Percentiles rank a stretch among this genome's conserved stretches.
These are phyloP conservation scores for Phyllopteryx taeniolatus DNA, from an alignment of 2,113 vertebrate species.

Conservation along the genomic window DNA sequence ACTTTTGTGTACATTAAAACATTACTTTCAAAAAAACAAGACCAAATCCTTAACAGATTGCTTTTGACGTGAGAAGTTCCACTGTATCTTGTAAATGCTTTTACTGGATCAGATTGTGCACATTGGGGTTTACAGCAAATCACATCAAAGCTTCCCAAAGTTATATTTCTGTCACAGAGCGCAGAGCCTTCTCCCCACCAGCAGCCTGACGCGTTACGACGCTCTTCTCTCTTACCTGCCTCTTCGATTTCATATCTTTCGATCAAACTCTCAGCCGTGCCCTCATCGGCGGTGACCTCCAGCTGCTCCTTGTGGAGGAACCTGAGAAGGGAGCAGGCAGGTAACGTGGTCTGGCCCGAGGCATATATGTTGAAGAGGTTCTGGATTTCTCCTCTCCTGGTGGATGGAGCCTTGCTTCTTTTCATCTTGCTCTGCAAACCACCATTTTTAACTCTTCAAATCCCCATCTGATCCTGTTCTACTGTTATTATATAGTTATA, in stretches of 20 bases:
- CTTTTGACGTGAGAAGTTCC: not conserved
- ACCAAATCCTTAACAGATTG: not conserved
- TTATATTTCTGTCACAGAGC: not conserved
- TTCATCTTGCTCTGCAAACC: slow-evolving; percentile 43
- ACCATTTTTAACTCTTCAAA: slow-evolving; percentile 7
- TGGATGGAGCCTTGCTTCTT: slow-evolving; percentile 28
- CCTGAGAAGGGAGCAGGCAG: slow-evolving; percentile 38
- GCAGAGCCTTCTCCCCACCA: not conserved
- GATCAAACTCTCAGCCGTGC: slow-evolving; percentile 51
- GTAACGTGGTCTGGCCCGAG: slow-evolving; percentile 24
- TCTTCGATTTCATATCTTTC: slow-evolving; percentile 67
- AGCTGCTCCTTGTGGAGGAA: slow-evolving; percentile 62
- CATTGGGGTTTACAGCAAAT: slow-evolving; percentile 9
- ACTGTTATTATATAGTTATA: slow-evolving; percentile 14
- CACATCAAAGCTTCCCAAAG: not conserved
- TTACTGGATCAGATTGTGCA: not conserved
- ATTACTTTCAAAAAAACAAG: too few relatives aligned
- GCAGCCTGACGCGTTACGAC: too few relatives aligned
- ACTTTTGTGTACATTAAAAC: too few relatives aligned
- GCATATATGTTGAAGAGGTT: slow-evolving; percentile 45
- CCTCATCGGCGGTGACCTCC: slow-evolving; percentile 48
- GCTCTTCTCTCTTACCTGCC: slow-evolving; percentile 45
- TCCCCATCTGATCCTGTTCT: not conserved
- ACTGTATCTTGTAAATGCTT: not conserved
- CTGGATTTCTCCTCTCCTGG: slow-evolving; percentile 60